Base-by-base conservation (phyloP, 2,797 vertebrate species). In the Mus spretus region DNA sequence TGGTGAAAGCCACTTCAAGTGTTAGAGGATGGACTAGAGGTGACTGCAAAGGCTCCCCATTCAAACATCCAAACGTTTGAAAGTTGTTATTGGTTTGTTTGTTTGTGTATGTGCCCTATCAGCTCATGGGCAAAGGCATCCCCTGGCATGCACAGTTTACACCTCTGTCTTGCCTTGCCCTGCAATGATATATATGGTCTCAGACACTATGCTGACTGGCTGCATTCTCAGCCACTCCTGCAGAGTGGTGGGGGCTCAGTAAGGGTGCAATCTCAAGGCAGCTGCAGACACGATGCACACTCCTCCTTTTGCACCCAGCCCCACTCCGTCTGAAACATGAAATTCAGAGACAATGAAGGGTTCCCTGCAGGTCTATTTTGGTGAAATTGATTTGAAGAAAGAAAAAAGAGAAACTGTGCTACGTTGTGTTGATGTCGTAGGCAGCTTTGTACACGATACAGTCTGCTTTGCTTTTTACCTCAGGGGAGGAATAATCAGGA, bases 401-500 rank as follows among this genome's bases (percentile, higher is more conserved):
- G 90, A 24, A 65, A 82, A 83, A 24, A 9, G 13, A 89, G 37
- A 63, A 65, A 55, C 26, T 40, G 6, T 55, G 44, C 75, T 82
- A 47, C 8, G 12, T 89, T 26, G 80, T 89, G 72, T 57, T 85
- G 24, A 17, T 89, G 70, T 24, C 6, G 13, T 37, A 59, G 78
- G 31, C 37, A 96, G 87, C 95, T 95, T 94, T 82, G 93, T 93
- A 78, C 28, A 37, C 28, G 24, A 65, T 34, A 15, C 50, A 34
- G 19, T 85, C 72, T 90, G 50, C 65, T 94, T 94, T 95, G 72
- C 34, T 70, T 96, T 96, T 90, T 88, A 85, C 50, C 85, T 93
- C 12, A 85, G 9, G 4, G 28, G 40, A 37, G 24, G 28, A 87
- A 91, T 63, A 95, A 83, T 40, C 37, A 90, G 40, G 94, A 15